Conservation (phyloP, 1,140 invertebrate species). For the Aphidius gifuensis region DNA sequence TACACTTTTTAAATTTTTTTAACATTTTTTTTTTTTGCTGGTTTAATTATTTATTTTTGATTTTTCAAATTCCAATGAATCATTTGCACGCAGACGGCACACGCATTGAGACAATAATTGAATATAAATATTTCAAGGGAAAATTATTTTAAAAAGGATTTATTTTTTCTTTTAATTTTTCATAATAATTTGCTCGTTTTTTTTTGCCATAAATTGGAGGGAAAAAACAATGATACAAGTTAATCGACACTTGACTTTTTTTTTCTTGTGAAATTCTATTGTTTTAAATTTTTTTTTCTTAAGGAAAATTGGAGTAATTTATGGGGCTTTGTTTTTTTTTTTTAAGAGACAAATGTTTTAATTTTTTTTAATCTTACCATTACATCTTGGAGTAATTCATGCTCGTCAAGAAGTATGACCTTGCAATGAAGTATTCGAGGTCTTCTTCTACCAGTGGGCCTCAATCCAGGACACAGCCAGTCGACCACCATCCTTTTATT, state of each 20-base stretch:
- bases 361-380: constrained; percentile 53
- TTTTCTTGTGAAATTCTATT: too few species aligned
- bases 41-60: not conserved
- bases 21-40: not conserved
- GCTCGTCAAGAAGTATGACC: constrained; percentile 62
- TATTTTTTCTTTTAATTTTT: not conserved
- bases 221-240: not conserved
- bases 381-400: constrained; percentile 63
- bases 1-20: constrained; percentile 6
- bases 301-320: not conserved
- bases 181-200: not conserved
- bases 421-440: constrained; percentile 63
- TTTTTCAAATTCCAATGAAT: too few species aligned
- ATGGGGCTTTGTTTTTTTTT: not conserved
- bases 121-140: not conserved
- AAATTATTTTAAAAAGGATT: not conserved
- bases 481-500: constrained; percentile 49
- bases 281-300: too few species aligned
- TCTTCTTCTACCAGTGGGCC: constrained; percentile 56
- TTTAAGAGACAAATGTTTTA: constrained; percentile 5
- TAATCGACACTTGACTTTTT: too few species aligned
- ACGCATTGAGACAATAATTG: not conserved
- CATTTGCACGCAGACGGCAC: too few species aligned
- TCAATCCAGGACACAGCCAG: constrained; percentile 53
- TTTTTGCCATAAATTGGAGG: not conserved